Evolutionary conservation across 2,113 vertebrate species (phyloP).

Genomic region (Mohoua ochrocephala): DNA sequence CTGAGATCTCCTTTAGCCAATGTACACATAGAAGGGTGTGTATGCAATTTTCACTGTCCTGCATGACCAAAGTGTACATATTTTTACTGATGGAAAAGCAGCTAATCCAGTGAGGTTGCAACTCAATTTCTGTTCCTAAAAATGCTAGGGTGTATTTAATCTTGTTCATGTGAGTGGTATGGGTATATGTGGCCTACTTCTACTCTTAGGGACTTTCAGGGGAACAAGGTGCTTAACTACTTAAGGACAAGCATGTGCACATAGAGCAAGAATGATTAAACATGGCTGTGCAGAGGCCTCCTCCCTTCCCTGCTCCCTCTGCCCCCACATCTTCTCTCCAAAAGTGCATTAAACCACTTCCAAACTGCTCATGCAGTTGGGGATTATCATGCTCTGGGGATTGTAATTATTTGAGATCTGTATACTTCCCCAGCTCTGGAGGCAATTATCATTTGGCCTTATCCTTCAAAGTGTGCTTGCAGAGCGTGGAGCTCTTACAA

Average conservation of each 20-base stretch:
- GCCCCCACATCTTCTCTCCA: neutral
- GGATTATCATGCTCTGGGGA: constrained; percentile 16
- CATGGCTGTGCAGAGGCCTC: neutral
- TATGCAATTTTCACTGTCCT: neutral
- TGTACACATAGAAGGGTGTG: neutral
- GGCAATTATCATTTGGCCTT: constrained; percentile 61
- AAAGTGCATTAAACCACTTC: constrained; percentile 10
- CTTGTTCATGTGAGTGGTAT: neutral
- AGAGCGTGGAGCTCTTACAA: constrained; percentile 1
- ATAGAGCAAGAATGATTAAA: constrained; percentile 9
- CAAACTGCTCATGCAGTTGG: constrained; percentile 1
- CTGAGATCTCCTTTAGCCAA: neutral
- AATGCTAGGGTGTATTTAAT: neutral
- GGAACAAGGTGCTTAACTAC: neutral
- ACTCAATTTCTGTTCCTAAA: neutral
- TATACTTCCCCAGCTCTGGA: constrained; percentile 38
- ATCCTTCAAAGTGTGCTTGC: constrained; percentile 28
- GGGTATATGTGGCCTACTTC: neutral
- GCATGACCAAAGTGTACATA: neutral
- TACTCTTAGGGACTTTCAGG: neutral
- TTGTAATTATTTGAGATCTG: constrained; percentile 39
- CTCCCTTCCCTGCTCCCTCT: neutral
- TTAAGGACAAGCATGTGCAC: neutral
- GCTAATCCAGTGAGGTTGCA: neutral
- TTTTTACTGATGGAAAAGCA: neutral